Evolutionary conservation across 2,888 invertebrate genomes (phyloP).

Genomic region (Ctenicera cuprea): DNA sequence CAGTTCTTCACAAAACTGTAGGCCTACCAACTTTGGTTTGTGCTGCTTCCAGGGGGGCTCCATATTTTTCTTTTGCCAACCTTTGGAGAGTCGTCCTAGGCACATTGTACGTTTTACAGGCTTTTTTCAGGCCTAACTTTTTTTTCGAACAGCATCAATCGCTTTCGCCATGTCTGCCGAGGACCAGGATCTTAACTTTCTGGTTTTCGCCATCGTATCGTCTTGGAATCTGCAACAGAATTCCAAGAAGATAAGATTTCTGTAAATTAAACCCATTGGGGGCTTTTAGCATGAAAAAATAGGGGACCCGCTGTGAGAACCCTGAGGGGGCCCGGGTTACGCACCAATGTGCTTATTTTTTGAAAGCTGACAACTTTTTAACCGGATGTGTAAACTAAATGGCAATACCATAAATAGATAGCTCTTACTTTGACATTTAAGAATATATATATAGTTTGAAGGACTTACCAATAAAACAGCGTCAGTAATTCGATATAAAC

Average conservation of each 20-base stretch:
- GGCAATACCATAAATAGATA: neutral
- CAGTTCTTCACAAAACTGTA: constrained; percentile 53
- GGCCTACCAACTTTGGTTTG: constrained; percentile 33
- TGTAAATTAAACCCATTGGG: no score
- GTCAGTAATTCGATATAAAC: no score
- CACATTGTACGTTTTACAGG: constrained; percentile 7
- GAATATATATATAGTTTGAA: no score
- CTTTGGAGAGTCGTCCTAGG: constrained; percentile 30
- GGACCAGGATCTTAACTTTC: neutral
- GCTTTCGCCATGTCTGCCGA: neutral
- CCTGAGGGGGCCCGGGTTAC: no score
- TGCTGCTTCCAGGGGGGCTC: constrained; percentile 13
- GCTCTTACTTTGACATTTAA: no score
- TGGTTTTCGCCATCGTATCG: neutral
- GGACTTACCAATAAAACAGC: no score
- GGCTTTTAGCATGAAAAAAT: neutral
- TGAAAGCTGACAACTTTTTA: neutral
- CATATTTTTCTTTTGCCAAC: neutral
- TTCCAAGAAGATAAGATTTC: no score
- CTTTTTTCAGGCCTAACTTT: neutral
- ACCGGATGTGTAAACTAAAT: neutral
- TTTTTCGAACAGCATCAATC: neutral
- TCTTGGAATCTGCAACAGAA: neutral
- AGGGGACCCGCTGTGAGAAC: no score
- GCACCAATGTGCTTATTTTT: neutral